A percentile compares a stretch with the other conserved stretches of the same genome.
phyloP scores from a whole-genome alignment of 53 echinoderm and acorn worm genomes.

The Echinometra lucunter region DNA sequence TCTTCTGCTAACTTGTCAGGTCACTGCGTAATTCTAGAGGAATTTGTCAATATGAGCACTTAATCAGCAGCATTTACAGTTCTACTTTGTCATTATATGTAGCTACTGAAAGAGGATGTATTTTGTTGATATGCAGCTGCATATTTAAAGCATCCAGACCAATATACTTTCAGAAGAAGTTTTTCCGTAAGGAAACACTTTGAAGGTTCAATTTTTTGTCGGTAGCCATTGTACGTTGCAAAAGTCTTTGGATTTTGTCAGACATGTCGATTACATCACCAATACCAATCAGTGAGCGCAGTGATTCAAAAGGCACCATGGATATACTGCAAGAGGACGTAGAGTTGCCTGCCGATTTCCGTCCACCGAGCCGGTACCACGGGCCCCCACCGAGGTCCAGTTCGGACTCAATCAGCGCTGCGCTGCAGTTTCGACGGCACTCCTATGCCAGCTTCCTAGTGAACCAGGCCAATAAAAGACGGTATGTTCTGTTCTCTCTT shows the following conservation, averaged over 20 bases:
- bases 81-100: neutral
- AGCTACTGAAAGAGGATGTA: neutral
- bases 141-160: neutral
- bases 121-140: neutral
- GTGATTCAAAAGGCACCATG: conserved; percentile 22
- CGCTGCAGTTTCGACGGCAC: conserved; percentile 60
- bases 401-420: conserved; percentile 65
- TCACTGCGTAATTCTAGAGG: neutral
- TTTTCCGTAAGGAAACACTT: neutral
- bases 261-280: neutral
- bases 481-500: conserved; percentile 16
- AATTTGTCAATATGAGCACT: neutral
- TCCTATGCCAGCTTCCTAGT: conserved; percentile 67
- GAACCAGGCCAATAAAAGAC: conserved; percentile 11
- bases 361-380: conserved; percentile 46
- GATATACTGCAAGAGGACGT: conserved; percentile 54
- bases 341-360: conserved; percentile 37
- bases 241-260: neutral
- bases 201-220: neutral
- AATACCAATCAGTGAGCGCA: conserved; percentile 32
- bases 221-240: neutral
- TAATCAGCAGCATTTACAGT: neutral
- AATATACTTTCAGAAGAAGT: neutral
- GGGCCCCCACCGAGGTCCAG: conserved; percentile 61
- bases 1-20: neutral